A percentile compares a stretch with the other conserved stretches of the same genome.
phyloP scores from a whole-genome alignment of 92 coral and sea anemone genomes.

The Umimayanthus kanabou region DNA sequence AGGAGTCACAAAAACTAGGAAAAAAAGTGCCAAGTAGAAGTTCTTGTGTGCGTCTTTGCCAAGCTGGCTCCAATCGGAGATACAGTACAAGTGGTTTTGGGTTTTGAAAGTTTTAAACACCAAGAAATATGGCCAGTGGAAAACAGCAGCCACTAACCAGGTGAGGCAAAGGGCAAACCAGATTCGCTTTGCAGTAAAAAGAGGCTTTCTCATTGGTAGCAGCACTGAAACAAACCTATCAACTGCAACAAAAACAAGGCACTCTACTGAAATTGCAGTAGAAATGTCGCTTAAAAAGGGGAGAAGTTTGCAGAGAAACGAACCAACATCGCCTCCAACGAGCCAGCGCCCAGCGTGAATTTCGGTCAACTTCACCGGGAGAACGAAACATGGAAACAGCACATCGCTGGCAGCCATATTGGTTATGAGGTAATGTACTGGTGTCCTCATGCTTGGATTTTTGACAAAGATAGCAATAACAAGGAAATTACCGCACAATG shows the following conservation, averaged over 20 bases:
- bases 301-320: constrained; percentile 10
- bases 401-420: constrained; percentile 7
- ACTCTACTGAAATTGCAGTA: neutral
- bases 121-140: neutral
- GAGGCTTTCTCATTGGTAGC: constrained; percentile 2
- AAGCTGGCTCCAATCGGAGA: neutral
- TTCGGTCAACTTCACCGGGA: neutral
- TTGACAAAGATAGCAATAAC: neutral
- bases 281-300: neutral
- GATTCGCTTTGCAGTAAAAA: constrained; percentile 4
- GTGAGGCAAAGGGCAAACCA: neutral
- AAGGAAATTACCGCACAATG: constrained; percentile 2
- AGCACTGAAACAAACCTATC: constrained; percentile 7
- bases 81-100: neutral
- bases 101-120: neutral
- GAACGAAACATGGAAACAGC: neutral
- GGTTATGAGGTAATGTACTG: constrained; percentile 1
- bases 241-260: neutral
- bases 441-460: neutral
- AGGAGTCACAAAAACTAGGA: neutral
- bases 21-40: neutral
- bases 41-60: constrained; percentile 1
- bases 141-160: neutral
- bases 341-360: neutral
- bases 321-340: neutral